Conservation (phyloP, 2,888 invertebrate genomes). For the Neelides folsomi region DNA sequence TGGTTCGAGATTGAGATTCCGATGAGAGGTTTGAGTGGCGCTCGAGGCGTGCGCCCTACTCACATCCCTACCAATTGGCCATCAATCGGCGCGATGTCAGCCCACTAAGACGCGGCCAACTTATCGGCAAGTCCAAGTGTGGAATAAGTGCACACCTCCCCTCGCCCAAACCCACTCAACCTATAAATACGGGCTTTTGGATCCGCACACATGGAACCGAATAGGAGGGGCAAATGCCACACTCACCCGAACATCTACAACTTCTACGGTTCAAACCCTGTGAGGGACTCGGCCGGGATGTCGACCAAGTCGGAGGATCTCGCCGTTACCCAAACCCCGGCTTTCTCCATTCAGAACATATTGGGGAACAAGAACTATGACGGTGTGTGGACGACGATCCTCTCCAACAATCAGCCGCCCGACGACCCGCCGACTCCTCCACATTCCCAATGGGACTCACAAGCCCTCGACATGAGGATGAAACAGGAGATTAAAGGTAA, state of each 20-base stretch:
- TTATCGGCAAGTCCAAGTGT: constrained; percentile 10
- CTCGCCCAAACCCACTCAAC: constrained; percentile 11
- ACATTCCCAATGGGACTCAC: constrained; percentile 29
- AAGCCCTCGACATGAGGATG: constrained; percentile 33
- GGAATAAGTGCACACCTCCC: constrained; percentile 15
- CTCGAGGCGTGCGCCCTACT: constrained; percentile 17
- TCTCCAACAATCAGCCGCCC: constrained; percentile 17
- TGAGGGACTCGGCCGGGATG: no score
- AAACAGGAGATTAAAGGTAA: constrained; percentile 30
- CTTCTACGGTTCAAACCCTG: no score
- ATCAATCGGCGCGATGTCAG: constrained; percentile 14
- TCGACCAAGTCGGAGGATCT: constrained; percentile 24
- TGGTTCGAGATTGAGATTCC: neutral
- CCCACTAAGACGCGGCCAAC: constrained; percentile 17
- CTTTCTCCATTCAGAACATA: constrained; percentile 36
- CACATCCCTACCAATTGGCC: constrained; percentile 16
- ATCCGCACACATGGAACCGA: no score
- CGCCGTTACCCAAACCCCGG: constrained; percentile 27
- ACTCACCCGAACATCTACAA: no score
- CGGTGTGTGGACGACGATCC: constrained; percentile 27
- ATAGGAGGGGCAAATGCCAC: no score
- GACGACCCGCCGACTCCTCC: constrained; percentile 10
- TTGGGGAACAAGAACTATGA: constrained; percentile 32
- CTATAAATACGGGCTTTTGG: no score
- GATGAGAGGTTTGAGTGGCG: no score